Base-by-base conservation (phyloP, 2,113 vertebrate genomes). In the Etheostoma spectabile region DNA sequence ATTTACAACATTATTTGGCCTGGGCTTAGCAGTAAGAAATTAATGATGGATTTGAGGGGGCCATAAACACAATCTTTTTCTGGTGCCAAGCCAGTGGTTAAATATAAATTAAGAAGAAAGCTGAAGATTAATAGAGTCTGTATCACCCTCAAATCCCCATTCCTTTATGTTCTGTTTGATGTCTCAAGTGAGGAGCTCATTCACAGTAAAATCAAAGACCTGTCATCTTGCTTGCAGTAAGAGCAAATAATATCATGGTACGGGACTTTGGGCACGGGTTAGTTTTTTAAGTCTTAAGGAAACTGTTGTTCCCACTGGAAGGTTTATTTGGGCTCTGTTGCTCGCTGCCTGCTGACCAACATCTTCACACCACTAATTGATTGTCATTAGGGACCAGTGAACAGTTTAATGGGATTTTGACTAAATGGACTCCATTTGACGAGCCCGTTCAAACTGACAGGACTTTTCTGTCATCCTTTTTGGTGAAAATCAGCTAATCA, bases 91-190 rank as follows among this genome's bases (percentile, higher is more conserved):
- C 87, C 93, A 91, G 74, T 84, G 88, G 89, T 95, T 95, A 94
- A 94, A 92, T 92, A 94, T 91, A 93, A 94, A 94, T 94, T 91
- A 94, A 93, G 89, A 94, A 94, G 90, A 94, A 95, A 95, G 91
- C 89, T 48, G 78, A 70, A 93, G 91, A 94, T 95, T 91, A 94
- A 90, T 94, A 89, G 83, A 85, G 82, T 91, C 94, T 91, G 74
- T 89, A 92, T 94, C 88, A 77, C 86, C 92, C 85, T 91, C 77
- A 93, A 94, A 93, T 95, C 93, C 93, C 90, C 24, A 19, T 85
- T 91, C 90, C 92, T 95, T 94, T 92, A 84, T 88, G 88, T 88
- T 93, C 67, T 90, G 91, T 95, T 96, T 95, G 95, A 96, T 94
- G 95, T 93, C 86, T 86, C 74, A 84, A 90, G 86, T 86, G 90